These are phyloP conservation scores for Melanotaenia nigrans DNA, from an alignment of 2,797 vertebrate genomes.

Conservation along the genomic window DNA sequence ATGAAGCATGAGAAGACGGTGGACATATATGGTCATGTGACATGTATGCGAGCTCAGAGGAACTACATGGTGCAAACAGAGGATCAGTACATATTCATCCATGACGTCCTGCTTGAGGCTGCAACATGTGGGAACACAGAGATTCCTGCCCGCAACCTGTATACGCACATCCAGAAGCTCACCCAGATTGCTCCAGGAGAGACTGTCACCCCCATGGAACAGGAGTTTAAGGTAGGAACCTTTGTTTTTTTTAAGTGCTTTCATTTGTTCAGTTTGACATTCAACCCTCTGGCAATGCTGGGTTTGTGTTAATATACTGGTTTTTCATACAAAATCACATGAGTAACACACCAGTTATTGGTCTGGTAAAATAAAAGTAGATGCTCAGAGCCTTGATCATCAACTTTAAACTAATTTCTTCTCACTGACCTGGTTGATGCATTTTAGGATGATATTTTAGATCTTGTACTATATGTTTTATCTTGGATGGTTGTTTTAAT, in stretches of 20 bases:
- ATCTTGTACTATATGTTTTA: too few species aligned
- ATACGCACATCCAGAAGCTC: constrained; percentile 95
- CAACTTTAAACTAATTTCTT: too few species aligned
- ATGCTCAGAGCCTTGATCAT: too few species aligned
- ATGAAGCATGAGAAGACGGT: constrained; percentile 96
- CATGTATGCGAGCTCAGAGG: constrained; percentile 94
- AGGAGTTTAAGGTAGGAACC: constrained; percentile 92
- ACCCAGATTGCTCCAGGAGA: constrained; percentile 88
- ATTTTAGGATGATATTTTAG: too few species aligned
- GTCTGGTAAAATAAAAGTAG: too few species aligned
- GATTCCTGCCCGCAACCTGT: constrained; percentile 92
- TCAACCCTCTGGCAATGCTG: too few species aligned
- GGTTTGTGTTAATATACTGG: too few species aligned
- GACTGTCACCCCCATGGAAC: constrained; percentile 91
- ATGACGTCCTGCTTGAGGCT: constrained; percentile 93
- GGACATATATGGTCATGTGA: constrained; percentile 96
- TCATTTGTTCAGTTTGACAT: too few species aligned
- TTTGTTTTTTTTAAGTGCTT: not conserved
- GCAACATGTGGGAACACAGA: constrained; percentile 91
- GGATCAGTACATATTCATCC: constrained; percentile 98
- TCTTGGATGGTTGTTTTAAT: too few species aligned
- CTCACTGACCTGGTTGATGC: too few species aligned
- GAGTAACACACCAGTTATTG: too few species aligned
- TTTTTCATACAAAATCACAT: too few species aligned
- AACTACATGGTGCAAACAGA: constrained; percentile 99